These are phyloP conservation scores for Cheilosia variabilis DNA, from an alignment of 2,888 invertebrate genomes.

Conservation along the genomic window DNA sequence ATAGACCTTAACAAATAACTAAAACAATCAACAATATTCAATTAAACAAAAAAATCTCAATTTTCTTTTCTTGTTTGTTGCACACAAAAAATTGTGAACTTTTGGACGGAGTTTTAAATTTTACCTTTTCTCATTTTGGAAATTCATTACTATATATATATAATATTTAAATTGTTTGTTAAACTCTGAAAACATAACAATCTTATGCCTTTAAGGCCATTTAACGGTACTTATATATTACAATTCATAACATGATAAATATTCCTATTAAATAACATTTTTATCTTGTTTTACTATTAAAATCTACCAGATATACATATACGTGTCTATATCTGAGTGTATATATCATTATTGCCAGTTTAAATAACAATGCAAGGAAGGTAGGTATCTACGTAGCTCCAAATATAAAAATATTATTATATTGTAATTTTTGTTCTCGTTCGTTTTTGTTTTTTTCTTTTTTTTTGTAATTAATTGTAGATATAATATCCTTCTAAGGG, in stretches of 20 bases:
- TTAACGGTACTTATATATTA: conserved; percentile 76
- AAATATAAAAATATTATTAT: conserved; percentile 79
- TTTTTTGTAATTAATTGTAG: conserved; percentile 32
- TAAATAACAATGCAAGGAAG: conserved; percentile 78
- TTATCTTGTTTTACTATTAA: conserved; percentile 70
- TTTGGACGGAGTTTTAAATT: conserved; percentile 76
- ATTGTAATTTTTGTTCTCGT: conserved; percentile 69
- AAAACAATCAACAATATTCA: conserved; percentile 70
- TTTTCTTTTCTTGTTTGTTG: conserved; percentile 63
- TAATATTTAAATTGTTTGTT: conserved; percentile 76
- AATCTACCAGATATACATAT: conserved; percentile 73
- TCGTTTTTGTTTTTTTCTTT: conserved; percentile 16
- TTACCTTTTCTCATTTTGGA: conserved; percentile 65
- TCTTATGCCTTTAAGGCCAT: conserved; percentile 80
- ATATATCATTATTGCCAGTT: conserved; percentile 76
- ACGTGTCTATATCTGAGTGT: conserved; percentile 73
- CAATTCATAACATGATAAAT: conserved; percentile 76
- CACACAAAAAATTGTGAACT: conserved; percentile 75
- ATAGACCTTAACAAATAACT: conserved; percentile 59
- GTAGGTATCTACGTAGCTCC: conserved; percentile 84
- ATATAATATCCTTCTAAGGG: conserved; percentile 63
- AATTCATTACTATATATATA: conserved; percentile 60
- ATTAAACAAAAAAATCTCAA: conserved; percentile 67
- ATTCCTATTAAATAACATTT: conserved; percentile 72
- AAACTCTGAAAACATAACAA: conserved; percentile 83